These are phyloP conservation scores for Callimorpha dominula DNA, from an alignment of 2,888 invertebrate species.

Conservation along the genomic window DNA sequence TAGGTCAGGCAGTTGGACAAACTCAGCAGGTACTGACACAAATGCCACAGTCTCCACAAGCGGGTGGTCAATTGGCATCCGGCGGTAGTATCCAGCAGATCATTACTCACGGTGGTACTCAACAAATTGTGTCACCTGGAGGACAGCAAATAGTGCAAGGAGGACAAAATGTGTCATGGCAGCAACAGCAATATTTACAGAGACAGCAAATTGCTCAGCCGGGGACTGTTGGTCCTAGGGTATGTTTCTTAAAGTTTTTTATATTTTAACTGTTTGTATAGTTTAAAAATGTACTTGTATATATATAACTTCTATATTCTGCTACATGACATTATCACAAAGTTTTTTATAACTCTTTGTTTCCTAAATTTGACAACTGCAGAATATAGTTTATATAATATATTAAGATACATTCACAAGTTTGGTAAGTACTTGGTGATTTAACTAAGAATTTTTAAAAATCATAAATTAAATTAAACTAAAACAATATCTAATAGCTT, in stretches of 20 bases:
- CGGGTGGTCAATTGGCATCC: conserved; percentile 65
- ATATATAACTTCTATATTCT: too few relatives aligned
- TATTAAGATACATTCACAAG: too few relatives aligned
- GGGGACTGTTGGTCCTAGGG: conserved; percentile 82
- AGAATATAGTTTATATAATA: too few relatives aligned
- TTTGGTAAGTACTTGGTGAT: too few relatives aligned
- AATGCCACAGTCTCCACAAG: conserved; percentile 79
- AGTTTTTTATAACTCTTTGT: too few relatives aligned
- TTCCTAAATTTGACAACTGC: too few relatives aligned
- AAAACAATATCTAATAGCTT: not conserved
- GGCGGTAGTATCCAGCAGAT: conserved; percentile 83
- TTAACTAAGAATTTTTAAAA: too few relatives aligned
- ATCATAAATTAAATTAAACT: too few relatives aligned
- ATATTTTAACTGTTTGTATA: too few relatives aligned
- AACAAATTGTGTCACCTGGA: conserved; percentile 81
- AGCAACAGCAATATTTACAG: conserved; percentile 83
- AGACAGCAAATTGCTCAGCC: conserved; percentile 85
- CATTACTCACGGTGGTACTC: conserved; percentile 82
- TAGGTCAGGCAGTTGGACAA: conserved; percentile 77
- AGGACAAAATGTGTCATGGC: conserved; percentile 82
- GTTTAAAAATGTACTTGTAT: too few relatives aligned
- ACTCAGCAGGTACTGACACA: conserved; percentile 79
- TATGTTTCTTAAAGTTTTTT: conserved; percentile 52
- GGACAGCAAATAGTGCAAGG: conserved; percentile 81
- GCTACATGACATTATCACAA: too few relatives aligned